Percentiles rank a stretch among this genome's conserved stretches.
These are phyloP conservation scores for Alosa sapidissima DNA, from an alignment of 2,797 vertebrate species.

Conservation along the genomic window DNA sequence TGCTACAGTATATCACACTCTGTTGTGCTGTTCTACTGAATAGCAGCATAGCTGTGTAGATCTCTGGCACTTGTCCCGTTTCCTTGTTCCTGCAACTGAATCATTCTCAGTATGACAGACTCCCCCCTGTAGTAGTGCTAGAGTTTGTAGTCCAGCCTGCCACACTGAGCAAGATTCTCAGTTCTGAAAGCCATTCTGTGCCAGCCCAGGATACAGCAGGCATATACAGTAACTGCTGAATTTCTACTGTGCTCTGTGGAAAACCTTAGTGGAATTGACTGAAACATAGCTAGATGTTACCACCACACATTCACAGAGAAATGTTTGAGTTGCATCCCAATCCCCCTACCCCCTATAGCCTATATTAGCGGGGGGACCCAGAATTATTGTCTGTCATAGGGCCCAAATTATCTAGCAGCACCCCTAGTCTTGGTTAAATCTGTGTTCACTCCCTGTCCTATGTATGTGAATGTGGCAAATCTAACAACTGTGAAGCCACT, in stretches of 20 bases:
- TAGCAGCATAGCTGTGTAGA: background rate
- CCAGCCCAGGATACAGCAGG: background rate
- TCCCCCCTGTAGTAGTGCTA: background rate
- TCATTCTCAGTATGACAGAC: background rate
- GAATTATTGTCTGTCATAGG: too few relatives aligned
- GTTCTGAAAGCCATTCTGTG: background rate
- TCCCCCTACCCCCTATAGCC: too few relatives aligned
- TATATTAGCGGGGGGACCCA: too few relatives aligned
- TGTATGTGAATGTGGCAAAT: background rate
- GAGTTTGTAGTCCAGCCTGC: background rate
- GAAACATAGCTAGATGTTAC: too few relatives aligned
- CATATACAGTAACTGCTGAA: background rate
- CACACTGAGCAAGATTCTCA: background rate
- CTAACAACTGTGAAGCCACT: background rate
- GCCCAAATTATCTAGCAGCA: too few relatives aligned
- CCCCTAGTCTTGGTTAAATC: too few relatives aligned
- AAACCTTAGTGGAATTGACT: background rate
- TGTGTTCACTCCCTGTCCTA: too few relatives aligned
- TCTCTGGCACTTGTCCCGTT: background rate
- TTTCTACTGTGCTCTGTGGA: background rate
- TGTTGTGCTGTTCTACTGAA: background rate
- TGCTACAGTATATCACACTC: background rate
- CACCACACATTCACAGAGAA: background rate
- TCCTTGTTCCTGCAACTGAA: background rate
- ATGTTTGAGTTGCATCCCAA: too few relatives aligned